Evolutionary conservation across 2,888 invertebrate species (phyloP).

Genomic region (Clepsis dumicolana): DNA sequence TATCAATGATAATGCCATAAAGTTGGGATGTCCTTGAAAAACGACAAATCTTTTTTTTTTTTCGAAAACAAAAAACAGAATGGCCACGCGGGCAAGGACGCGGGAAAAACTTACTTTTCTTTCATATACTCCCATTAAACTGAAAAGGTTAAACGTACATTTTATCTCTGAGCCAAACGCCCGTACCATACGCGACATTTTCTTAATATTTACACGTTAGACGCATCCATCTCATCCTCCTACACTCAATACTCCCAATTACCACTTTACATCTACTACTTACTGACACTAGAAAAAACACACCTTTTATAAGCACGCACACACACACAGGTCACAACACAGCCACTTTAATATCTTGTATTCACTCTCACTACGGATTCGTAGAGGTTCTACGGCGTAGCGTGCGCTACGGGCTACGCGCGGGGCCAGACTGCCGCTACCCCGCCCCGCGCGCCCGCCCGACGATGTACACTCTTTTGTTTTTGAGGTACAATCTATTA

Average conservation of each 20-base stretch:
- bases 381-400: constrained; percentile 61
- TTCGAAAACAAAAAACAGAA: too few species aligned
- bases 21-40: too few species aligned
- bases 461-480: constrained; percentile 54
- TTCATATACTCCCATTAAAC: background rate
- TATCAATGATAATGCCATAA: too few species aligned
- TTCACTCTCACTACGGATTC: constrained; percentile 32
- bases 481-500: constrained; percentile 48
- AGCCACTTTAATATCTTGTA: constrained; percentile 24
- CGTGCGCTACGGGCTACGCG: constrained; percentile 77
- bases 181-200: background rate
- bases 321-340: constrained; percentile 47
- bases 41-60: too few species aligned
- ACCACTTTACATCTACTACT: background rate
- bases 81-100: background rate
- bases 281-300: constrained; percentile 5
- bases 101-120: background rate
- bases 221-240: background rate
- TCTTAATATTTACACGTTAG: background rate
- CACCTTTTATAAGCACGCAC: constrained; percentile 25
- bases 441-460: constrained; percentile 65
- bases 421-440: constrained; percentile 78
- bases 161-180: background rate
- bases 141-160: background rate
- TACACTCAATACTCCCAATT: too few species aligned